phyloP scores from a whole-genome alignment of 2,113 vertebrate species.

The Xiphorhynchus elegans region DNA sequence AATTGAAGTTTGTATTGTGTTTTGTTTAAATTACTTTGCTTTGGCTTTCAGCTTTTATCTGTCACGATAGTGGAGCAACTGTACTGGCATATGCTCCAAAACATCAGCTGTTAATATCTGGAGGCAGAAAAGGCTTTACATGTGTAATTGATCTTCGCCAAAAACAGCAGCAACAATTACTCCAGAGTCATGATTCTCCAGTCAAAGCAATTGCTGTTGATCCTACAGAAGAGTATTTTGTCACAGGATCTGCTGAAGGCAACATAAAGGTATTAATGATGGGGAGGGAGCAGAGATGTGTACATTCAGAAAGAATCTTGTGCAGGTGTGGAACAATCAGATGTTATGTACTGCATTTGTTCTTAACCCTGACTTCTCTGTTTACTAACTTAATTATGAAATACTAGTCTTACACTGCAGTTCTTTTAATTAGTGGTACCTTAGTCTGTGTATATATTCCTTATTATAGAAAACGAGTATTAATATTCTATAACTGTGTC shows the following conservation, averaged over 20 bases:
- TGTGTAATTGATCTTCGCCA: slow-evolving; percentile 90
- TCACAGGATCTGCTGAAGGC: slow-evolving; percentile 97
- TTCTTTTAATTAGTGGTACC: background rate
- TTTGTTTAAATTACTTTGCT: background rate
- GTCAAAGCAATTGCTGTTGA: slow-evolving; percentile 93
- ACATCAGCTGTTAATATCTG: slow-evolving; percentile 92
- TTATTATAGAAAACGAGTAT: background rate
- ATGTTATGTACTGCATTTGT: background rate
- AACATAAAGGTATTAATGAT: slow-evolving; percentile 89
- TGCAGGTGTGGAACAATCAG: background rate
- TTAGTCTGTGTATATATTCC: background rate
- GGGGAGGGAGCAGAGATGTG: background rate
- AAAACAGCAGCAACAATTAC: slow-evolving; percentile 86
- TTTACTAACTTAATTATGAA: background rate
- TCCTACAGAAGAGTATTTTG: slow-evolving; percentile 90
- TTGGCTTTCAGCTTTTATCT: slow-evolving; percentile 86
- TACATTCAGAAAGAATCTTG: background rate
- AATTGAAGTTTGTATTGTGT: background rate
- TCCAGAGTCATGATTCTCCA: slow-evolving; percentile 96
- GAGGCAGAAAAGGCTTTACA: slow-evolving; percentile 93
- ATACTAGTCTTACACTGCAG: background rate
- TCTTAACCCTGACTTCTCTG: background rate
- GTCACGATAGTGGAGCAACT: slow-evolving; percentile 94
- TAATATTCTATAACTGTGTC: background rate
- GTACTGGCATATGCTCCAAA: slow-evolving; percentile 90